Evolutionary conservation across 2,113 vertebrate genomes (phyloP).

Genomic region (Chamaea fasciata): DNA sequence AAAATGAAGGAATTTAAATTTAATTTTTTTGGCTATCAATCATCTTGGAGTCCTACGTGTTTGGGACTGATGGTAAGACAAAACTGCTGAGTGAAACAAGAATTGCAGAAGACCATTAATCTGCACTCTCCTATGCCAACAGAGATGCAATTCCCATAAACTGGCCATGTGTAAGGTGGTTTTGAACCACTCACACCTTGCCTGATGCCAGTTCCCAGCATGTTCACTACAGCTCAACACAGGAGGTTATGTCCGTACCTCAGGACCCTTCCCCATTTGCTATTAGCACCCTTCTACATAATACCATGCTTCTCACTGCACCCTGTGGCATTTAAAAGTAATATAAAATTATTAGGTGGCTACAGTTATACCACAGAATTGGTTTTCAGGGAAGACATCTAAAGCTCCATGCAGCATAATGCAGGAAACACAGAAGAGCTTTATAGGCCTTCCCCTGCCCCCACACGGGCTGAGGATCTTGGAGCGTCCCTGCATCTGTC

Average conservation of each 20-base stretch:
- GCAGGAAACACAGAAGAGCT: slow-evolving; percentile 45
- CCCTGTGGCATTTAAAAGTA: background rate
- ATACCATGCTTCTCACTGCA: background rate
- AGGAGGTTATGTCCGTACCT: background rate
- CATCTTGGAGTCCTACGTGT: rapidly evolving
- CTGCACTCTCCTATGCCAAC: background rate
- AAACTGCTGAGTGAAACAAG: background rate
- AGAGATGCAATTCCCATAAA: background rate
- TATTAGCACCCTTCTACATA: background rate
- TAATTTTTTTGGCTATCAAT: background rate
- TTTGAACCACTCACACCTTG: background rate
- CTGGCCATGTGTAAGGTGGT: background rate
- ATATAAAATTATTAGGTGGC: slow-evolving; percentile 57
- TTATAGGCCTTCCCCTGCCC: slow-evolving; percentile 17
- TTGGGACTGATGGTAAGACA: background rate
- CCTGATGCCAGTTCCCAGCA: background rate
- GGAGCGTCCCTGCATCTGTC: slow-evolving; percentile 68
- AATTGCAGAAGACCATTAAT: background rate
- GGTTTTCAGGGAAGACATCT: slow-evolving; percentile 38
- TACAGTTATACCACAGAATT: slow-evolving; percentile 20
- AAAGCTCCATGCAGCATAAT: background rate
- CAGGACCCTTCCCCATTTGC: background rate
- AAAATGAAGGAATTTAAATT: background rate
- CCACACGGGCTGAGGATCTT: slow-evolving; percentile 48
- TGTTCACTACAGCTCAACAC: background rate